Evolutionary conservation across 2,797 vertebrate species (phyloP), one percentile per base, ranked within the genome.

Genomic region (Petrocephalus schoutedeni): DNA sequence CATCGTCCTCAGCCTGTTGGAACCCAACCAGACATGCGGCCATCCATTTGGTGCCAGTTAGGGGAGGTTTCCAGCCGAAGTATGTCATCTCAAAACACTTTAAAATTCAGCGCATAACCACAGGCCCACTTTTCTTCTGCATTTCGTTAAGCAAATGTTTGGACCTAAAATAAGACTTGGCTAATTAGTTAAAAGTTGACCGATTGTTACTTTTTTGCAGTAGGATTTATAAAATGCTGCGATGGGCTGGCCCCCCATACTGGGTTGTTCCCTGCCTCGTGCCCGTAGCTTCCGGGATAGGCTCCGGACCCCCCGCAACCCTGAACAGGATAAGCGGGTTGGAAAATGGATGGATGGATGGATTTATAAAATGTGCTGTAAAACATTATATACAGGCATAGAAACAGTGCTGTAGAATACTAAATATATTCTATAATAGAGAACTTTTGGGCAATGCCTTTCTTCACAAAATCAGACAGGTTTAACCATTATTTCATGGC

Each of bases 351-450:
- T n/a, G n/a, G n/a, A n/a, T n/a, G n/a, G n/a, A n/a, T n/a, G 10
- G n/a, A 54, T 54, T 83, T 83, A 51, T 23, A 54, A 58, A 45
- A 12, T 19, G 16, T 36, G 59, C 23, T 56, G 23, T 86, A 32
- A 86, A 86, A 86, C 19, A 32, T 53, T 83, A 83, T 83, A 51
- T 51, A 83, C 49, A 83, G 49, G 45, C 45, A 23, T 54, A 83
- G 80, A 10, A 23, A 83, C 51, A 51, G 49, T 83, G 80, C 80
- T 51, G 80, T 83, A 23, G 21, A 49, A 54, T 83, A 83, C 21
- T 21, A n/a, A 83, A 83, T 83, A 83, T 54, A 83, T 83, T 83
- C 80, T 83, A 83, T 28, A 54, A 49, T 83, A 83, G 1, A 16
- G 49, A 83, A 83, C 80, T n/a, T 83, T 16, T n/a, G 4, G 10